These are phyloP conservation scores for Oriolus oriolus DNA, from an alignment of 2,113 vertebrate species.

Conservation along the genomic window DNA sequence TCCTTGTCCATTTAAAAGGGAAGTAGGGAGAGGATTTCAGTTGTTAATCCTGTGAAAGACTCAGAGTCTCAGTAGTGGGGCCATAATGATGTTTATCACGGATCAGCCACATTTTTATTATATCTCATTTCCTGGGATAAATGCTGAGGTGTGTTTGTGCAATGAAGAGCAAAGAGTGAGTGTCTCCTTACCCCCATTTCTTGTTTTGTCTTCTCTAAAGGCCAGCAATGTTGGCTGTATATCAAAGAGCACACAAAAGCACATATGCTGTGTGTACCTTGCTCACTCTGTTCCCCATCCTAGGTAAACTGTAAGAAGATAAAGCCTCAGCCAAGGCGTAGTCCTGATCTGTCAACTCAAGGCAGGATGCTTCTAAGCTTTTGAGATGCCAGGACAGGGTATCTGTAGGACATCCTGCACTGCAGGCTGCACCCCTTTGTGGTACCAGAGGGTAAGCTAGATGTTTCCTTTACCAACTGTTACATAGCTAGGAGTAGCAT, in stretches of 20 bases:
- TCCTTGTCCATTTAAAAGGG: background rate
- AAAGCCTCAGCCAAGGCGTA: background rate
- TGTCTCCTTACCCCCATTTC: background rate
- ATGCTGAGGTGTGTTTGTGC: background rate
- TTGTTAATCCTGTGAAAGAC: background rate
- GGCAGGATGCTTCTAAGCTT: background rate
- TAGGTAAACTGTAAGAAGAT: background rate
- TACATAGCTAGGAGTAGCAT: background rate
- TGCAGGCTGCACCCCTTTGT: background rate
- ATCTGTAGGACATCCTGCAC: background rate
- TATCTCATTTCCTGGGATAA: background rate
- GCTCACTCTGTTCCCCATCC: background rate
- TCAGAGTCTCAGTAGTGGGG: background rate
- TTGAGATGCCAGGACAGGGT: background rate
- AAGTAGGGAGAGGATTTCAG: background rate
- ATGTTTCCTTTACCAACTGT: background rate
- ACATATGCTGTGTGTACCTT: background rate
- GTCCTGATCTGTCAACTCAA: background rate
- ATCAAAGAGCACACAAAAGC: background rate
- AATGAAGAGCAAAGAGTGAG: background rate
- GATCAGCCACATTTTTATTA: background rate
- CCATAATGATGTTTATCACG: background rate
- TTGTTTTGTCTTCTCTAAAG: background rate
- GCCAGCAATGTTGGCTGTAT: background rate
- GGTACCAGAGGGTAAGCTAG: background rate